Evolutionary conservation across 1,140 invertebrate species (phyloP).

Genomic region (Mercenaria mercenaria): DNA sequence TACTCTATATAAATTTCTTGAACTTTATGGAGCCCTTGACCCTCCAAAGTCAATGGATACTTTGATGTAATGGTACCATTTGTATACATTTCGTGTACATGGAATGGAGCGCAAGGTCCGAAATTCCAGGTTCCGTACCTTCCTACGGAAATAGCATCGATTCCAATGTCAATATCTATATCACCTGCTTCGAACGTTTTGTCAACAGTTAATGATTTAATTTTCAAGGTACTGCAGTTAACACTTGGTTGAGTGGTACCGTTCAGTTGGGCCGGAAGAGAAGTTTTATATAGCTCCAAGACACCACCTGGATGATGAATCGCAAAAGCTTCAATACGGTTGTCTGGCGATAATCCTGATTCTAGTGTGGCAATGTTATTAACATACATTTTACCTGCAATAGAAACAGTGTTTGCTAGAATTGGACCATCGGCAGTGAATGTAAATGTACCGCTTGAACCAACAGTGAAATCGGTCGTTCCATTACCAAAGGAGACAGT

Average conservation of each 20-base stretch:
- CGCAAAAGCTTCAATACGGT: slow-evolving; percentile 63
- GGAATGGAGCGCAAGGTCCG: slow-evolving; percentile 56
- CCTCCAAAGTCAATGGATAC: slow-evolving; percentile 68
- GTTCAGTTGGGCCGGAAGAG: slow-evolving; percentile 38
- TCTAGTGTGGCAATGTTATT: slow-evolving; percentile 69
- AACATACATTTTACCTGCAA: slow-evolving; percentile 72
- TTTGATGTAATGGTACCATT: slow-evolving; percentile 72
- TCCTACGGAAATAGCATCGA: slow-evolving; percentile 67
- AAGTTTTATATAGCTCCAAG: slow-evolving; percentile 64
- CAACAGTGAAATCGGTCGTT: slow-evolving; percentile 60
- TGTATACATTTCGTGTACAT: slow-evolving; percentile 58
- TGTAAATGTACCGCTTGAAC: slow-evolving; percentile 64
- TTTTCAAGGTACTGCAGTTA: slow-evolving; percentile 66
- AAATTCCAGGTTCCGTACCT: slow-evolving; percentile 62
- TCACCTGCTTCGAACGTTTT: slow-evolving; percentile 60
- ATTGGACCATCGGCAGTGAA: slow-evolving; percentile 69
- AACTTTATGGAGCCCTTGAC: slow-evolving; percentile 54
- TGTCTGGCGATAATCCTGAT: slow-evolving; percentile 64
- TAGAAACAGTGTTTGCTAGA: slow-evolving; percentile 68
- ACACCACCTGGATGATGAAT: slow-evolving; percentile 66
- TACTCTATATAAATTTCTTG: slow-evolving; percentile 64
- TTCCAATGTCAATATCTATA: slow-evolving; percentile 56
- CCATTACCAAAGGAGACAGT: slow-evolving; percentile 69
- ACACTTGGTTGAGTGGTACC: slow-evolving; percentile 2
- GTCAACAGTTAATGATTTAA: slow-evolving; percentile 65